Evolutionary conservation across 2,888 invertebrate species (phyloP), one percentile per base, ranked within the genome.

Genomic region (Chromoteleia sp.): DNA sequence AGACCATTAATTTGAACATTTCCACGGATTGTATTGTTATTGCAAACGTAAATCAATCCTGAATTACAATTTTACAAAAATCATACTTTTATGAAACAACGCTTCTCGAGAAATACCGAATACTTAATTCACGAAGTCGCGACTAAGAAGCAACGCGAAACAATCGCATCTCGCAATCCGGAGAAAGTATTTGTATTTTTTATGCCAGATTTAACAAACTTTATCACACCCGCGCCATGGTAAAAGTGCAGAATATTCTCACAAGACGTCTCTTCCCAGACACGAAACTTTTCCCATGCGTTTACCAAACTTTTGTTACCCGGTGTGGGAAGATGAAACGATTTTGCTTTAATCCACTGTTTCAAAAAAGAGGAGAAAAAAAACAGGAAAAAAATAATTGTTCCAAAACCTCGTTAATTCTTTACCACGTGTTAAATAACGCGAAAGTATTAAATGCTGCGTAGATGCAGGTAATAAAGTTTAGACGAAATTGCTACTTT

Each of bases 241-340:
- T 52, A 67, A 59, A 78, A 73, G 50, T 48, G 45, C 45, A 15
- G 56, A 48, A 48, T 67, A 68, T 79, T 74, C 68, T 74, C 68
- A 74, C 79, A 79, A 79, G 79, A 67, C 59, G 73, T 79, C 67
- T 67, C 61, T 79, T 79, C 65, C 52, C 67, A 61, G 78, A 71
- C 63, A 12, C 45, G 19, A 41, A 79, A 79, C 73, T 79, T 79
- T 79, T 79, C 79, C 48, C 79, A 79, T 68, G 67, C 45, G 61
- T 79, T 79, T 68, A 68, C 74, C 73, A 79, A 79, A 79, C 73
- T 79, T 68, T 79, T 79, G 79, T 74, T 73, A 14, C 6, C 15
- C 21, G 29, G 61, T 68, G 79, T 79, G 74, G 68, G 74, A 79
- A 79, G 79, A 74, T 74, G 39, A 74, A 67, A 67, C 48, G 79